These are phyloP conservation scores for Bugulina stolonifera DNA, from an alignment of 2,888 invertebrate species.

Conservation along the genomic window DNA sequence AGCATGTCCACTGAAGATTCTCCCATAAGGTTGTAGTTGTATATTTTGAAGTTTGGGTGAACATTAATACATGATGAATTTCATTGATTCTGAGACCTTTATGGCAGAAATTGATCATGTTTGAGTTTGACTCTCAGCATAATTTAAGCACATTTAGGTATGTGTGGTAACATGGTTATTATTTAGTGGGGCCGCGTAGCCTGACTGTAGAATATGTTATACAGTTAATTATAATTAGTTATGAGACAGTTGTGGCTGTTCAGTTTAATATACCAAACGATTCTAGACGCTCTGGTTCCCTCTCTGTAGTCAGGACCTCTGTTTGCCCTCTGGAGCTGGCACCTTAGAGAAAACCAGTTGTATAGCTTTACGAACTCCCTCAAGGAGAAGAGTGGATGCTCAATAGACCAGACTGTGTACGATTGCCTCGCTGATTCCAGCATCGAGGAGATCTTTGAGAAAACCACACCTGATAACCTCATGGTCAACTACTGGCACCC, in stretches of 20 bases:
- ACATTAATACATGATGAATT: too few species aligned
- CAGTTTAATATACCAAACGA: too few species aligned
- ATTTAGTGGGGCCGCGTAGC: background rate
- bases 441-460: background rate
- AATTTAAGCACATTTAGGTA: too few species aligned
- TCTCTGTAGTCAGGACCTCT: background rate
- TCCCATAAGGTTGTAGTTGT: too few species aligned
- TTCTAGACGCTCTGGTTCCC: too few species aligned
- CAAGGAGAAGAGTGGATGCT: background rate
- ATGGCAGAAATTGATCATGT: too few species aligned
- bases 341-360: background rate
- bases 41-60: too few species aligned
- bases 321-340: conserved; percentile 6
- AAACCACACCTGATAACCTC: background rate
- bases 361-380: background rate
- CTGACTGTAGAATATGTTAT: too few species aligned
- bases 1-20: too few species aligned
- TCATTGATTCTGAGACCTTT: too few species aligned
- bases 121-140: too few species aligned
- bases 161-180: background rate
- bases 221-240: background rate
- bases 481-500: background rate
- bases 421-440: background rate
- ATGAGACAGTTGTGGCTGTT: too few species aligned
- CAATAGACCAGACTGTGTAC: background rate